Conservation (phyloP, 2,888 invertebrate species). For the Cordilura impudica region DNA sequence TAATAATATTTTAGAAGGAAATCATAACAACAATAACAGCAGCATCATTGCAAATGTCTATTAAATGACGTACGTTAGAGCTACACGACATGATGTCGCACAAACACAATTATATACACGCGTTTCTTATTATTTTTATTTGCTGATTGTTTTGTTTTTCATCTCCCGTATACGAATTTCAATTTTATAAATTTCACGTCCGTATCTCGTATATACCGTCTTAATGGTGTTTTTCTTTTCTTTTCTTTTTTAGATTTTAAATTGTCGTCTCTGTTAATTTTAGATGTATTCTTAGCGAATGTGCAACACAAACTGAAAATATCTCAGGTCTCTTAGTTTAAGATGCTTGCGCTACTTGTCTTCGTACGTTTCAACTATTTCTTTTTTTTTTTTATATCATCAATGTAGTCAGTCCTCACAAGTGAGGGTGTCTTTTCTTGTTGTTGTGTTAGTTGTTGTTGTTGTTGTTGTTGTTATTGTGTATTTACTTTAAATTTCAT, state of each 20-base stretch:
- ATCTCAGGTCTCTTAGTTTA: conserved; percentile 32
- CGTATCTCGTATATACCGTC: not conserved
- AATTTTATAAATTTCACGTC: not conserved
- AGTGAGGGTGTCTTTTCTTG: conserved; percentile 14
- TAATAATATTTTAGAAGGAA: conserved; percentile 10
- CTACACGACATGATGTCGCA: conserved; percentile 47
- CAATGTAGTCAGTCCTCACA: not conserved
- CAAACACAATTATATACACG: conserved; percentile 51
- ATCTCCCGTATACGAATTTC: not conserved
- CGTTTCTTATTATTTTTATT: conserved; percentile 25
- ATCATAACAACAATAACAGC: conserved; percentile 31
- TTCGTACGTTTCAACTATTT: not conserved
- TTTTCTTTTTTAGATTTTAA: too few species aligned
- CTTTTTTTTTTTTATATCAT: not conserved
- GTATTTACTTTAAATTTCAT: not conserved
- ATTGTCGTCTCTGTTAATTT: not conserved
- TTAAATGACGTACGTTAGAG: conserved; percentile 49
- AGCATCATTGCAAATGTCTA: conserved; percentile 25
- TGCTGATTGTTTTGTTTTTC: not conserved
- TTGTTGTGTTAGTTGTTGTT: not conserved
- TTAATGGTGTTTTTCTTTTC: not conserved
- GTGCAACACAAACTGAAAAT: conserved; percentile 53
- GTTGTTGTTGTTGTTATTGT: conserved; percentile 8
- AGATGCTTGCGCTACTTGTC: conserved; percentile 47
- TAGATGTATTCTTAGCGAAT: conserved; percentile 16